Conservation (phyloP, 37 sponge, comb jelly and placozoan species). For the Agelas oroides region DNA sequence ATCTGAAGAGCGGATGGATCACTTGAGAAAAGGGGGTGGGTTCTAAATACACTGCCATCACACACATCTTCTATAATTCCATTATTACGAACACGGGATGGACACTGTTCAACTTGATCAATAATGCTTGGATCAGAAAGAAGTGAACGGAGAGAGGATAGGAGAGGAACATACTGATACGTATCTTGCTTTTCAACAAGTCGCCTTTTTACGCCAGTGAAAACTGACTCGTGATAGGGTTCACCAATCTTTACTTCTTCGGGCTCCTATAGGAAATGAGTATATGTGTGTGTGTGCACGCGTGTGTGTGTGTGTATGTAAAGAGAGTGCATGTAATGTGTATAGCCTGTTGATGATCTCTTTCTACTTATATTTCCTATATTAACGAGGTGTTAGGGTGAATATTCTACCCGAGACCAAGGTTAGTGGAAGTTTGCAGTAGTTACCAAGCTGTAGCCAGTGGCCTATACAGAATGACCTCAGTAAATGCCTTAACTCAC, state of each 20-base stretch:
- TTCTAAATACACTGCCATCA: slow-evolving; percentile 36
- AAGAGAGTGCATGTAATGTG: background rate
- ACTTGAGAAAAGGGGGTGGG: slow-evolving; percentile 26
- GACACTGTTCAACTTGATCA: slow-evolving; percentile 2
- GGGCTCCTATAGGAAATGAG: slow-evolving; percentile 35
- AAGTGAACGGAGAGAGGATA: slow-evolving; percentile 3
- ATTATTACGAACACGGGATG: background rate
- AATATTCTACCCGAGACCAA: no score
- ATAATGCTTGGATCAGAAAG: slow-evolving; percentile 21
- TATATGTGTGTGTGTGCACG: background rate
- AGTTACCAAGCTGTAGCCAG: no score
- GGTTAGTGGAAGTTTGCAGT: no score
- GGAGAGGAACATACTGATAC: slow-evolving; percentile 50
- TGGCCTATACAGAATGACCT: no score
- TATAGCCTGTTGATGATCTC: no score
- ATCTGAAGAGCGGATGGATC: slow-evolving; percentile 50
- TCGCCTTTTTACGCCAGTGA: slow-evolving; percentile 35
- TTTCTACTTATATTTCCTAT: no score
- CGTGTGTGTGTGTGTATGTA: no score
- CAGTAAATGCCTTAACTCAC: no score
- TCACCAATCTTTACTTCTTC: slow-evolving; percentile 28
- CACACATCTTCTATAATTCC: slow-evolving; percentile 35
- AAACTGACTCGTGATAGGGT: slow-evolving; percentile 15
- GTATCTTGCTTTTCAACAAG: slow-evolving; percentile 16
- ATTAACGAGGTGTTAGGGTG: no score